Percentiles rank a stretch among this genome's conserved stretches.
These are phyloP conservation scores for Lepidurus couesii DNA, from an alignment of 1,140 invertebrate genomes.

Conservation along the genomic window DNA sequence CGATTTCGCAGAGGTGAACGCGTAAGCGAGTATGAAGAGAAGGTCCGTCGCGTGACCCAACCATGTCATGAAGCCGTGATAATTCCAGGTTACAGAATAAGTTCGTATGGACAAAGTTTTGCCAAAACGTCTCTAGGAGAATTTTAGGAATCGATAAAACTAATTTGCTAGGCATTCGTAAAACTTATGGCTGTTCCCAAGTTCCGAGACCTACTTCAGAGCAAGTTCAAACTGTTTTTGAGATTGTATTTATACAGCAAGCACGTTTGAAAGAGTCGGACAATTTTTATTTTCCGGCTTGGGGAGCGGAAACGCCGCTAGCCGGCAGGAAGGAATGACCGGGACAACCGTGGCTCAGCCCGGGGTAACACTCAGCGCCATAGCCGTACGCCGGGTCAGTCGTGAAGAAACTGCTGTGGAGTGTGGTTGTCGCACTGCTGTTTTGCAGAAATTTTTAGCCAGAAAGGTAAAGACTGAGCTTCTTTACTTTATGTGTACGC, in stretches of 20 bases:
- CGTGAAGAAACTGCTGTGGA: background rate
- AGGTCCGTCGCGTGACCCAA: background rate
- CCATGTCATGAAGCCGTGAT: background rate
- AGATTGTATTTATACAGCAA: background rate
- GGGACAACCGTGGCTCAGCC: background rate
- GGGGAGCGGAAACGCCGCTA: background rate
- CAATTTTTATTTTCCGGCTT: background rate
- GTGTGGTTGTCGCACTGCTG: background rate
- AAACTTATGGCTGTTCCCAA: too few species aligned
- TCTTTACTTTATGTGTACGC: background rate
- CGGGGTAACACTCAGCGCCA: background rate
- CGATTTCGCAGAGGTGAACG: too few species aligned
- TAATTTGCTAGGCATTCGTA: too few species aligned
- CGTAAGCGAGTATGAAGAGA: background rate
- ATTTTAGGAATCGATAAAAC: too few species aligned
- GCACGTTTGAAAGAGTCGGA: background rate
- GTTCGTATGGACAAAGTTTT: too few species aligned
- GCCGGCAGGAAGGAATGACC: constrained; percentile 20
- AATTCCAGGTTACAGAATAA: background rate
- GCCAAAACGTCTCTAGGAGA: too few species aligned
- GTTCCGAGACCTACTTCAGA: too few species aligned
- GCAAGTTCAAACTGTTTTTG: too few species aligned
- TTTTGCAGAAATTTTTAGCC: background rate
- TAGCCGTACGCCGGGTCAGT: background rate
- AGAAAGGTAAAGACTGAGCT: background rate